A percentile compares a stretch with the other conserved stretches of the same genome.
phyloP scores from a whole-genome alignment of 2,113 vertebrate species.

The Daubentonia madagascariensis region DNA sequence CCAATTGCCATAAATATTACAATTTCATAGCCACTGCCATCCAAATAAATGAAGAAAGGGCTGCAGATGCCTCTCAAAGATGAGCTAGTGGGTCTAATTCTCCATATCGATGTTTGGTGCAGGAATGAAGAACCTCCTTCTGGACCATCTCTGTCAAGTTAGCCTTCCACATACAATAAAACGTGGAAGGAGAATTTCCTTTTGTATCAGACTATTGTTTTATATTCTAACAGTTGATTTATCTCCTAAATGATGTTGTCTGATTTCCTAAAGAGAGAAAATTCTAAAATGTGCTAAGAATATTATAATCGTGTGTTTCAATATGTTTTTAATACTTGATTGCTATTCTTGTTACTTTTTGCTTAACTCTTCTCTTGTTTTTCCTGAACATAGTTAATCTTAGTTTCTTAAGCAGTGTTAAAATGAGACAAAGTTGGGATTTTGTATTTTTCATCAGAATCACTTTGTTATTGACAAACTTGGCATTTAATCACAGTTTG shows the following conservation, averaged over 20 bases:
- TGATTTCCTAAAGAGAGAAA: not conserved
- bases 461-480: not conserved
- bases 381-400: not conserved
- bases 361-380: not conserved
- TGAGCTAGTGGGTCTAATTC: not conserved
- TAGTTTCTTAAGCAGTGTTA: not conserved
- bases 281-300: not conserved
- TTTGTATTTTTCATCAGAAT: not conserved
- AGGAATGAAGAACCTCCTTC: not conserved
- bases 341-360: not conserved
- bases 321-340: not conserved
- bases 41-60: not conserved
- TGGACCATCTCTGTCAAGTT: not conserved
- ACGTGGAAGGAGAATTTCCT: not conserved
- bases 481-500: not conserved
- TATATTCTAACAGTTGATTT: not conserved
- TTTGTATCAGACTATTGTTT: not conserved
- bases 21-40: not conserved
- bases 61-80: not conserved
- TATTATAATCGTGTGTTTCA: not conserved
- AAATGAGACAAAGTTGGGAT: not conserved
- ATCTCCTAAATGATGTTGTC: not conserved
- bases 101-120: not conserved
- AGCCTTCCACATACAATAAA: too few relatives aligned
- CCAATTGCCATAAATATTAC: not conserved